Evolutionary conservation across 2,113 vertebrate species (phyloP), one percentile per base, ranked within the genome.

Genomic region (Pyrgilauda ruficollis): DNA sequence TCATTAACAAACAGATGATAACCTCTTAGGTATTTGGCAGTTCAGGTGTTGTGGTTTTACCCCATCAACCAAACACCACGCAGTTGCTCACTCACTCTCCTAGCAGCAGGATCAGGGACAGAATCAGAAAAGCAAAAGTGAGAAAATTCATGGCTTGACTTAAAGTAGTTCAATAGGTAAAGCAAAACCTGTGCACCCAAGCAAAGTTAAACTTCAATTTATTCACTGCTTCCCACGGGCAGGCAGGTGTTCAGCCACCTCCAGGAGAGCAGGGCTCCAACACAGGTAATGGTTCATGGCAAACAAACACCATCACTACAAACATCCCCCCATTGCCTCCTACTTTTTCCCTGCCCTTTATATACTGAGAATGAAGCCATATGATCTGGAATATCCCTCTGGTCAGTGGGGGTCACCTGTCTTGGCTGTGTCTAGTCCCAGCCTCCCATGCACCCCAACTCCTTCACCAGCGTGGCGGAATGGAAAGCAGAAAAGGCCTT

Each of bases 401-500:
- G 66, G 49, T 11, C 49, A 41, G 7, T 2, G 43, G 12, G 21
- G 3, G 11, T 50, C 31, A 37, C 4, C 22, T 74, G 27, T n/a
- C 7, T 52, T 6, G 3, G 14, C 37, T 73, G 31, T 43, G 31
- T 58, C 31, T 50, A 1, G 2, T 44, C 3, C 35, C 35, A 73
- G 0, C 8, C 37, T 73, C 44, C 24, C 17, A 12, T 3, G 21
- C 9, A 49, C 4, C 11, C 43, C 27, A 47, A 6, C 7, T 20
- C n/a, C 26, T 31, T 35, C 5, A 2, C 21, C 58, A 64, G 13
- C 0, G 1, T 22, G 24, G 58, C 43, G 7, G 6, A 6, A 43
- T 1, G 4, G 31, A 56, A 80, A 80, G 22, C 14, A 58, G 43
- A 58, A 39, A 33, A 80, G 13, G 4, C 22, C 27, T 44, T 44